Conservation (phyloP, 30 jellyfish, hydroid and myxozoan species). For the Hydractinia echinata region DNA sequence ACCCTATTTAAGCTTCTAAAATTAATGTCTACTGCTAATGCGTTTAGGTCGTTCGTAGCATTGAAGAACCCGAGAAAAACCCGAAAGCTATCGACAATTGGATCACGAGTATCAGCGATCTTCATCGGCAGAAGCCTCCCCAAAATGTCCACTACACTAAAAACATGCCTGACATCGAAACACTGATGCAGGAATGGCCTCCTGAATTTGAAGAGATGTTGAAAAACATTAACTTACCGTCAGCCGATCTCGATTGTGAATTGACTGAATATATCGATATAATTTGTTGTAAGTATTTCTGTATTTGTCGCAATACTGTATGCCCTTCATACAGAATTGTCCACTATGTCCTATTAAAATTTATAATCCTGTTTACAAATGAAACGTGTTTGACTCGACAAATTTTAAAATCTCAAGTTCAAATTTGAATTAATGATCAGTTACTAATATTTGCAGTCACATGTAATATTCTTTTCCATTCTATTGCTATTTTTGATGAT, state of each 20-base stretch:
- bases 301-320: neutral
- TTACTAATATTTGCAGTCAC: too few relatives aligned
- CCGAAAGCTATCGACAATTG: slow-evolving; percentile 90
- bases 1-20: too few relatives aligned
- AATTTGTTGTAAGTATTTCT: slow-evolving; percentile 63
- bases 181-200: slow-evolving; percentile 99
- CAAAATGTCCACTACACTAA: slow-evolving; percentile 93
- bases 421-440: too few relatives aligned
- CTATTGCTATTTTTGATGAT: too few relatives aligned
- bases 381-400: too few relatives aligned
- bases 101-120: slow-evolving; percentile 85
- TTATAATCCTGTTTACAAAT: too few relatives aligned
- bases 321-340: too few relatives aligned
- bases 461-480: too few relatives aligned
- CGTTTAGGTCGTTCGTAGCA: slow-evolving; percentile 85
- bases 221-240: slow-evolving; percentile 78
- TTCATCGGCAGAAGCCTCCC: slow-evolving; percentile 96
- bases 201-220: slow-evolving; percentile 96
- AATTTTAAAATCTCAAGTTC: too few relatives aligned
- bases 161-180: slow-evolving; percentile 95
- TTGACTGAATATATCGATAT: slow-evolving; percentile 69
- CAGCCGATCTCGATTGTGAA: slow-evolving; percentile 94
- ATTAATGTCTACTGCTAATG: too few relatives aligned
- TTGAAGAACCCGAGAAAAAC: slow-evolving; percentile 92
- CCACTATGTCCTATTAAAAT: too few relatives aligned